Evolutionary conservation across 2,797 vertebrate species (phyloP).

Genomic region (Scarus forsteni): DNA sequence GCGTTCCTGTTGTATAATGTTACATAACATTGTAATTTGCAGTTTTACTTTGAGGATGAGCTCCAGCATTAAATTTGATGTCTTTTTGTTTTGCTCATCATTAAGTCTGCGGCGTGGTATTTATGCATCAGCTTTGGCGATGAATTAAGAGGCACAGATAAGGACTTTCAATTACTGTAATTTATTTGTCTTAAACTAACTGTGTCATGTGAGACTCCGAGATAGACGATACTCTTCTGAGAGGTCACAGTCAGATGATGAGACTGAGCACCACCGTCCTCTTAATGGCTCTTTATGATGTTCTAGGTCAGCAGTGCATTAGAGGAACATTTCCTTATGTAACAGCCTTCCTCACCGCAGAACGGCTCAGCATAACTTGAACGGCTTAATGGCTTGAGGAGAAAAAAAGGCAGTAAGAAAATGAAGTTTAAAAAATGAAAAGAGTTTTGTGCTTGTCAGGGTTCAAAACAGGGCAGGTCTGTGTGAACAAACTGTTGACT

Average conservation of each 20-base stretch:
- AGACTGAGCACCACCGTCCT: slow-evolving; percentile 28
- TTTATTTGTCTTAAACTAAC: slow-evolving; percentile 9
- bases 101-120: not conserved
- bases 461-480: not conserved
- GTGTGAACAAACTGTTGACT: no score
- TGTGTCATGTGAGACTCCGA: slow-evolving; percentile 1
- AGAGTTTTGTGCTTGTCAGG: slow-evolving; percentile 34
- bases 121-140: slow-evolving; percentile 7
- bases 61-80: slow-evolving; percentile 4
- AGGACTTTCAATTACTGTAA: not conserved
- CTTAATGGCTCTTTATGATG: slow-evolving; percentile 56
- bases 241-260: slow-evolving; percentile 33
- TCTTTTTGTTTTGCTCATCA: not conserved
- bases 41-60: slow-evolving; percentile 42
- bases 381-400: slow-evolving; percentile 60
- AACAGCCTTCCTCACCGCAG: slow-evolving; percentile 48
- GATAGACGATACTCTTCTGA: slow-evolving; percentile 7
- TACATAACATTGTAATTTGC: slow-evolving; percentile 69
- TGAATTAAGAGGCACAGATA: not conserved
- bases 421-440: slow-evolving; percentile 33
- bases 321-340: slow-evolving; percentile 67
- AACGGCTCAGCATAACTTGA: slow-evolving; percentile 42
- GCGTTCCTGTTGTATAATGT: slow-evolving; percentile 70
- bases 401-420: slow-evolving; percentile 4
- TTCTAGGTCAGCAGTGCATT: slow-evolving; percentile 71